Evolutionary conservation across 2,113 vertebrate species (phyloP).

Genomic region (cattle (Bos taurus)): DNA sequence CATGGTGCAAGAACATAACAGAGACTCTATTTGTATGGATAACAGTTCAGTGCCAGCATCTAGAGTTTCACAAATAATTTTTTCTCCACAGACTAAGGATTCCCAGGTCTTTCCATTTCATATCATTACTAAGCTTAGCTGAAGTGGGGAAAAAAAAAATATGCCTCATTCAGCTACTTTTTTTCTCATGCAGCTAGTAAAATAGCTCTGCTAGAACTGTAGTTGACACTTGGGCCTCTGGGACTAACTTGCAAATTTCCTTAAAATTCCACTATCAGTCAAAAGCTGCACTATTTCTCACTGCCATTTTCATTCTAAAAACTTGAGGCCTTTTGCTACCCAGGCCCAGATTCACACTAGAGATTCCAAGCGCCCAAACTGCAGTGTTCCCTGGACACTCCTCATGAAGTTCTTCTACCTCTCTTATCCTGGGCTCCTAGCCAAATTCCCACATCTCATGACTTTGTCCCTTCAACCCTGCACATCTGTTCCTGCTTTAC

Average conservation of each 20-base stretch:
- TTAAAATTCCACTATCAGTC: constrained; percentile 11
- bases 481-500: constrained; percentile 61
- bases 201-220: not conserved
- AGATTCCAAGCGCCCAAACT: not conserved
- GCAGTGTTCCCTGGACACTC: not conserved
- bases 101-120: not conserved
- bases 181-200: constrained; percentile 1
- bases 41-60: not conserved
- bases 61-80: not conserved
- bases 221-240: not conserved
- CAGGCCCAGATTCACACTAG: not conserved
- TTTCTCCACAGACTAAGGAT: not conserved
- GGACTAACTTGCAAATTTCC: not conserved
- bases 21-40: not conserved
- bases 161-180: not conserved
- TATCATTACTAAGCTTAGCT: not conserved
- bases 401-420: constrained; percentile 10
- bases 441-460: constrained; percentile 51
- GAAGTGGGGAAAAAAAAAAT: not conserved
- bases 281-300: constrained; percentile 16
- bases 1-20: not conserved
- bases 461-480: constrained; percentile 36
- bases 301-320: not conserved
- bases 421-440: constrained; percentile 32
- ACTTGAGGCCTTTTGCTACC: not conserved